Base-by-base conservation (phyloP, 2,113 vertebrate species). In the Tursiops truncatus region DNA sequence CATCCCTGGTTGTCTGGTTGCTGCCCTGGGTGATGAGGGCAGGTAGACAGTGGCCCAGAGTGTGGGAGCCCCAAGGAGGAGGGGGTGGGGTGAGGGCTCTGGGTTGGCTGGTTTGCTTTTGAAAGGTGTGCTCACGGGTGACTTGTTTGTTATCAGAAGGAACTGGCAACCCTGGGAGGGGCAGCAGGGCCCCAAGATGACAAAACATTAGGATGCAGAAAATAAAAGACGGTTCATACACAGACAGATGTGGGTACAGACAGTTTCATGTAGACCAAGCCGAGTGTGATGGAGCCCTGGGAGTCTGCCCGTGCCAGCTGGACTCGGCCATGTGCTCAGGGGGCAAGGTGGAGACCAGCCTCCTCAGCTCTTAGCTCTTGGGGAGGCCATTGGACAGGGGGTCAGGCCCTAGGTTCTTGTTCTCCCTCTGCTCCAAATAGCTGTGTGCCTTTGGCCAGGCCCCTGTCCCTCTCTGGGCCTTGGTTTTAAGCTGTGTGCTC, bases 241-340 rank as follows among this genome's bases (percentile, higher is more conserved):
- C 1, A 36, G 53, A n/a, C 73, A 65, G 73, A 26, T 41, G n/a
- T 25, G 70, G 81, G 44, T n/a, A 4, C n/a, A 41, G 70, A 67
- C 20, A 13, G 2, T 1, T 12, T 65, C 20, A 8, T 1, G 9
- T 2, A 5, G 11, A 33, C 18, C 15, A 17, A 28, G 33, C 73
- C 17, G 14, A 13, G 3, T 58, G 36, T 9, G 6, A 17, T 8
- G 7, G 13, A 9, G 26, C 23, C 15, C n/a, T 3, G 6, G 44
- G 56, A 21, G 44, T 15, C 23, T 56, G 20, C 28, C 47, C 0
- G 8, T 6, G 21, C 18, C 14, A 6, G 60, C n/a, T 26, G 26
- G 70, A 14, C 60, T 15, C 1, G 10, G 71, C 13, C 9, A 3
- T 56, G 58, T 38, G 28, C 63, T 56, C 2, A 36, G 87, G 6